phyloP scores from a whole-genome alignment of 2,888 invertebrate genomes.

The Callyntrura sp. region DNA sequence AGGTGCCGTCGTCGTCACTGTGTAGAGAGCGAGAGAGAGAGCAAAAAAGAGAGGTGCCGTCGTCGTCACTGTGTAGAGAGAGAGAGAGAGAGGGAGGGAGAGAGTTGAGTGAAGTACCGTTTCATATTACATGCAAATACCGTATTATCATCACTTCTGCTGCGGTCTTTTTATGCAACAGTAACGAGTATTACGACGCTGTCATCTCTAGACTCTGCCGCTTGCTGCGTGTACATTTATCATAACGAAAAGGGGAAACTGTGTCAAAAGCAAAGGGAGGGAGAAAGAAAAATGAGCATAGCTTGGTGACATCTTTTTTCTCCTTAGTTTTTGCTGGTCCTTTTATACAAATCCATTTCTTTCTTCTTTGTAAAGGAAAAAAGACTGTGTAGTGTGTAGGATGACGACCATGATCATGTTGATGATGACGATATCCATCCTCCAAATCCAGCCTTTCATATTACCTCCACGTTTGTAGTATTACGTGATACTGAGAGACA shows the following conservation, averaged over 20 bases:
- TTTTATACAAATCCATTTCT: constrained; percentile 49
- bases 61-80: too few relatives aligned
- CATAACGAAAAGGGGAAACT: constrained; percentile 48
- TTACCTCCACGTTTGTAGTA: not conserved
- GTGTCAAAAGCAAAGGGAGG: constrained; percentile 55
- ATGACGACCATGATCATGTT: constrained; percentile 7
- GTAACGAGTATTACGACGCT: constrained; percentile 39
- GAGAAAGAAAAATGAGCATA: constrained; percentile 56
- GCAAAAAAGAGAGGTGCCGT: not conserved
- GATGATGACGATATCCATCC: constrained; percentile 28
- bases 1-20: too few relatives aligned
- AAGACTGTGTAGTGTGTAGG: not conserved
- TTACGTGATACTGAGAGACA: too few relatives aligned
- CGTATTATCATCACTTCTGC: not conserved
- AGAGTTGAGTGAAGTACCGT: not conserved
- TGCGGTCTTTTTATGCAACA: not conserved
- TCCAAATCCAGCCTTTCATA: constrained; percentile 21
- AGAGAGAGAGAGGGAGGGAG: not conserved
- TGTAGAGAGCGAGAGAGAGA: not conserved
- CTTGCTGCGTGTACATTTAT: constrained; percentile 47
- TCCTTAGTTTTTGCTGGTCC: constrained; percentile 18
- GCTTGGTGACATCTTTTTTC: constrained; percentile 55
- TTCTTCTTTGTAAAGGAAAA: not conserved
- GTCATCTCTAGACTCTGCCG: constrained; percentile 35
- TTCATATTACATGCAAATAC: constrained; percentile 38